These are phyloP conservation scores for Spea bombifrons DNA, from an alignment of 2,113 vertebrate genomes.

Conservation along the genomic window DNA sequence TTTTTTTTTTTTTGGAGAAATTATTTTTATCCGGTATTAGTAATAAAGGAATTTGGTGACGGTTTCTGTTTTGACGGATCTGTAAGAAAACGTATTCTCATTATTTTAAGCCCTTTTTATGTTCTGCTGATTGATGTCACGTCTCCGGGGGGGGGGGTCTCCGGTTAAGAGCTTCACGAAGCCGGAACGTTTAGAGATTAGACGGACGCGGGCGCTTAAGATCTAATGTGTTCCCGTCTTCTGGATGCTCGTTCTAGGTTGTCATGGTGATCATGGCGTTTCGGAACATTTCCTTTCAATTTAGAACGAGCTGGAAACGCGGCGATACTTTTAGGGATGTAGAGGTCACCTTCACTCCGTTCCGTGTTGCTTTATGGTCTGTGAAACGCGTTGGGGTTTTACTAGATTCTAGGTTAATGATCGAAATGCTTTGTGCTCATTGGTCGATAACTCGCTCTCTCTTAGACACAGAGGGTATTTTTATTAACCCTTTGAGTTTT, in stretches of 20 bases:
- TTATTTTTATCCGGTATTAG: too few species aligned
- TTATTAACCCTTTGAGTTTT: not conserved
- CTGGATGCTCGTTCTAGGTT: not conserved
- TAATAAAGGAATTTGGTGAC: not conserved
- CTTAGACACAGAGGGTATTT: not conserved
- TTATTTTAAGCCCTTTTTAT: not conserved
- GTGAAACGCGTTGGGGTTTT: not conserved
- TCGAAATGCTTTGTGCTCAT: not conserved
- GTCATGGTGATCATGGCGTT: constrained; percentile 18
- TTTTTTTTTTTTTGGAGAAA: too few species aligned
- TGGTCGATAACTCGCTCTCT: not conserved
- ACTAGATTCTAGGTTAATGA: not conserved
- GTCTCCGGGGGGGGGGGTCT: not conserved
- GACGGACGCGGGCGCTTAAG: too few species aligned
- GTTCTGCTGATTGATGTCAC: not conserved
- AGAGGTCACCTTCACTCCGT: not conserved
- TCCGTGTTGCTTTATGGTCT: not conserved
- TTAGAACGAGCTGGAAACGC: not conserved
- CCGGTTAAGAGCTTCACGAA: too few species aligned
- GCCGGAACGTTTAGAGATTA: not conserved
- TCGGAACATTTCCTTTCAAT: not conserved
- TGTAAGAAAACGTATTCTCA: not conserved
- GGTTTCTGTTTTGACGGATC: not conserved
- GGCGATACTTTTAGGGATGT: not conserved
- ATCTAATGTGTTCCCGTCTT: too few species aligned